These are phyloP conservation scores for Diglossa cyanea DNA, from an alignment of 2,797 vertebrate species.

Conservation along the genomic window DNA sequence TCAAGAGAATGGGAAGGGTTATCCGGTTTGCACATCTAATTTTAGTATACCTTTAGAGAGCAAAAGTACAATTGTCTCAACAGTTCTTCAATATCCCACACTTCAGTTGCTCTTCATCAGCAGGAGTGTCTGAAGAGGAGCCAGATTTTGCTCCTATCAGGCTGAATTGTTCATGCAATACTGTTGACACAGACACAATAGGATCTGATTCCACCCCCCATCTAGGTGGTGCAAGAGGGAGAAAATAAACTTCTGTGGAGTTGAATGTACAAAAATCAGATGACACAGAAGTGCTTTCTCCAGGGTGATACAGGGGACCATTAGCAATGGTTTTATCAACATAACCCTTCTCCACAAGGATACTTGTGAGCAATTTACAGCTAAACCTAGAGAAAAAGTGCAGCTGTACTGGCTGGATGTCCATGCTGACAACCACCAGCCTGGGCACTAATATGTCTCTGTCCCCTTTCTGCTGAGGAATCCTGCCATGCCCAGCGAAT, in stretches of 20 bases:
- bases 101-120: background rate
- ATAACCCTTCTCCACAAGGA: background rate
- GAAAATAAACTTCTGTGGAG: background rate
- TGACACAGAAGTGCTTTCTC: background rate
- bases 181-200: background rate
- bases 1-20: background rate
- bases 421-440: background rate
- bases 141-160: background rate
- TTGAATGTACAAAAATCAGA: background rate
- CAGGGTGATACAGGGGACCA: background rate
- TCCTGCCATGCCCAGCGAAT: background rate
- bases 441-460: background rate
- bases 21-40: background rate
- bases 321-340: background rate
- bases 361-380: background rate
- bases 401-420: background rate
- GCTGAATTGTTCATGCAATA: background rate
- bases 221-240: background rate
- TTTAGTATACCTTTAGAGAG: slow-evolving; percentile 8
- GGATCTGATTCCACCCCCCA: background rate
- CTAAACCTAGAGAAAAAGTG: background rate
- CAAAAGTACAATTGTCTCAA: slow-evolving; percentile 10
- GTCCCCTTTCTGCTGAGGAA: background rate
- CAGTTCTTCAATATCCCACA: background rate
- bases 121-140: slow-evolving; percentile 10